Evolutionary conservation across 30 jellyfish, hydroid and myxozoan genomes (phyloP).

Genomic region (Aurelia coerulea): DNA sequence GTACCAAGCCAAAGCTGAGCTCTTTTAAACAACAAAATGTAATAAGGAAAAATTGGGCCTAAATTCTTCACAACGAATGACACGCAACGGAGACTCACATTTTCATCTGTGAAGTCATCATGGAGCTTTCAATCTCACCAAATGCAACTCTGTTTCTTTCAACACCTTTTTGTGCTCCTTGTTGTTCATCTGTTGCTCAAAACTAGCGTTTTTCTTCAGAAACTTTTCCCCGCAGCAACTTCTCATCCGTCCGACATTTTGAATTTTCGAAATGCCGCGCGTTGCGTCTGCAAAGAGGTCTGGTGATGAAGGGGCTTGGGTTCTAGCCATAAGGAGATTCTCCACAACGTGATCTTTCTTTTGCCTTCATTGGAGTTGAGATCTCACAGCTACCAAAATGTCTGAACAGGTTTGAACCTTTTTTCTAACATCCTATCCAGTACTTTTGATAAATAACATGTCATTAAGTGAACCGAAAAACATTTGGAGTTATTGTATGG

Average conservation of each 20-base stretch:
- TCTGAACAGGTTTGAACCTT: conserved; percentile 62
- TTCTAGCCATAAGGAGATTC: conserved; percentile 43
- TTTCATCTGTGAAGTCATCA: neutral
- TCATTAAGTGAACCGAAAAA: neutral
- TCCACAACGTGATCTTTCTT: conserved; percentile 71
- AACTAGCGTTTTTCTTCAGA: neutral
- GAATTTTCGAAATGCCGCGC: conserved; percentile 55
- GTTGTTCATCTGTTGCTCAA: neutral
- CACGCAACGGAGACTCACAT: neutral
- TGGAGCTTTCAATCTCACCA: neutral
- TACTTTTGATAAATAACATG: too few species aligned
- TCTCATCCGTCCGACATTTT: conserved; percentile 13
- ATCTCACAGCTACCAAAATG: conserved; percentile 41
- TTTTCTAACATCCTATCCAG: neutral
- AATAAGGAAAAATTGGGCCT: too few species aligned
- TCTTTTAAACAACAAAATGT: too few species aligned
- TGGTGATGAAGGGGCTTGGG: conserved; percentile 62
- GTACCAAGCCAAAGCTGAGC: too few species aligned
- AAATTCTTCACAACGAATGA: too few species aligned
- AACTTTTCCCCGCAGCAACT: conserved; percentile 2
- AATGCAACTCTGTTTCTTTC: too few species aligned
- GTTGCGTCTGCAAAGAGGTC: conserved; percentile 10
- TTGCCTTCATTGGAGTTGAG: conserved; percentile 16
- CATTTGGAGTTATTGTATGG: neutral
- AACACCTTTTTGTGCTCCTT: neutral